Evolutionary conservation across 2,113 vertebrate species (phyloP).

Genomic region (Oryzias woworae): DNA sequence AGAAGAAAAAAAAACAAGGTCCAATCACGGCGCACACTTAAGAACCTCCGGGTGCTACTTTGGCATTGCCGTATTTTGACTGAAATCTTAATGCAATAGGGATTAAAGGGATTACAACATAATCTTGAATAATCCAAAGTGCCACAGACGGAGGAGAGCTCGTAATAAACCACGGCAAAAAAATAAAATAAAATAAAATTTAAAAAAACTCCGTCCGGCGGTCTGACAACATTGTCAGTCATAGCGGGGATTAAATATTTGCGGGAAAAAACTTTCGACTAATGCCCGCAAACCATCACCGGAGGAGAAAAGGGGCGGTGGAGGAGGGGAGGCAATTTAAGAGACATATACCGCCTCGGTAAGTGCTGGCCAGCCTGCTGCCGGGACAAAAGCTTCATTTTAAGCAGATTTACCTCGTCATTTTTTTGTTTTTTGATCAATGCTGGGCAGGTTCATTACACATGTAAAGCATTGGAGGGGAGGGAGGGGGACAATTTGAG

Average conservation of each 20-base stretch:
- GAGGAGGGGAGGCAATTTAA: slow-evolving; percentile 64
- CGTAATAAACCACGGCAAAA: slow-evolving; percentile 86
- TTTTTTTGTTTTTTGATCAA: slow-evolving; percentile 73
- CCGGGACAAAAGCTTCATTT: slow-evolving; percentile 66
- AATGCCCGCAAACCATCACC: slow-evolving; percentile 52
- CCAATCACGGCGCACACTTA: slow-evolving; percentile 85
- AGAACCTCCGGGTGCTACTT: slow-evolving; percentile 90
- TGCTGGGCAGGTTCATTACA: slow-evolving; percentile 71
- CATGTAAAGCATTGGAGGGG: slow-evolving; percentile 59
- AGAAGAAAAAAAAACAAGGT: slow-evolving; percentile 76
- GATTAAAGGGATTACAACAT: slow-evolving; percentile 99
- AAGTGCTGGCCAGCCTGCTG: slow-evolving; percentile 57
- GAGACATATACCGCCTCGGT: slow-evolving; percentile 67
- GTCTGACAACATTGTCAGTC: slow-evolving; percentile 89
- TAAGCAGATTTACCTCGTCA: slow-evolving; percentile 74
- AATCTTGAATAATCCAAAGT: slow-evolving; percentile 99
- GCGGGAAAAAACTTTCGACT: slow-evolving; percentile 69
- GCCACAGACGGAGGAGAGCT: slow-evolving; percentile 92
- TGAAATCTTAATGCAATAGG: slow-evolving; percentile 98
- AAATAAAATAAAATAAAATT: too few relatives aligned
- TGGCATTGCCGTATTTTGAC: slow-evolving; percentile 93
- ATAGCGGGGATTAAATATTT: slow-evolving; percentile 77
- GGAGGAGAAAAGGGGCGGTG: slow-evolving; percentile 12
- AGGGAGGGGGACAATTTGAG: slow-evolving; percentile 25
- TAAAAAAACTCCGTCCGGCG: slow-evolving; percentile 81